Percentiles rank a stretch among this genome's conserved stretches.
Evolutionary conservation across 1,140 invertebrate species (phyloP).

Genomic region (Aphis craccivora): DNA sequence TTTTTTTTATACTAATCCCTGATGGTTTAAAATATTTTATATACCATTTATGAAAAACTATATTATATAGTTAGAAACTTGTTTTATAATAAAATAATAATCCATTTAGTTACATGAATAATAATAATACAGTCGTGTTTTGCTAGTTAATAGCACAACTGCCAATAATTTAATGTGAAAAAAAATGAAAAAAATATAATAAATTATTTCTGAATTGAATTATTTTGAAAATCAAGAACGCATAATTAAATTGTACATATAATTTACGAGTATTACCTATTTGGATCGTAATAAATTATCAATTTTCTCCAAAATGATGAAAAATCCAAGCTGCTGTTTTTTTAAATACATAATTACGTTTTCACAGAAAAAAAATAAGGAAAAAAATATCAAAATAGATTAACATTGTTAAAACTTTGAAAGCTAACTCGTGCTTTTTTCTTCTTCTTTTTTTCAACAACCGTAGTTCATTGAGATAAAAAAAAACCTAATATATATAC

Average conservation of each 20-base stretch:
- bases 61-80: too few relatives aligned
- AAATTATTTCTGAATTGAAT: background rate
- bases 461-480: background rate
- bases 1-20: too few relatives aligned
- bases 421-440: background rate
- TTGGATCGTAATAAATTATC: background rate
- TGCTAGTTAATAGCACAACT: background rate
- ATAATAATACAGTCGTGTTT: background rate
- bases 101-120: too few relatives aligned
- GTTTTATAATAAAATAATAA: too few relatives aligned
- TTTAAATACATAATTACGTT: background rate
- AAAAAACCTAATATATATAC: background rate
- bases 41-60: too few relatives aligned
- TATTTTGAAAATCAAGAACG: background rate
- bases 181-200: background rate
- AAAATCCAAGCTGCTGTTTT: background rate
- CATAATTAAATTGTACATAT: background rate
- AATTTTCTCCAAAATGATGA: background rate
- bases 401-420: slow-evolving; percentile 9
- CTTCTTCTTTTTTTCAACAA: background rate
- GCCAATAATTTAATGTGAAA: background rate
- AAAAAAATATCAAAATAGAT: slow-evolving; percentile 5
- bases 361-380: background rate
- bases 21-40: too few relatives aligned
- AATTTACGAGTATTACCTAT: background rate